A percentile compares a stretch with the other conserved stretches of the same genome.
Conservation (phyloP, 2,113 vertebrate species). For the Psittacara wagleri region DNA sequence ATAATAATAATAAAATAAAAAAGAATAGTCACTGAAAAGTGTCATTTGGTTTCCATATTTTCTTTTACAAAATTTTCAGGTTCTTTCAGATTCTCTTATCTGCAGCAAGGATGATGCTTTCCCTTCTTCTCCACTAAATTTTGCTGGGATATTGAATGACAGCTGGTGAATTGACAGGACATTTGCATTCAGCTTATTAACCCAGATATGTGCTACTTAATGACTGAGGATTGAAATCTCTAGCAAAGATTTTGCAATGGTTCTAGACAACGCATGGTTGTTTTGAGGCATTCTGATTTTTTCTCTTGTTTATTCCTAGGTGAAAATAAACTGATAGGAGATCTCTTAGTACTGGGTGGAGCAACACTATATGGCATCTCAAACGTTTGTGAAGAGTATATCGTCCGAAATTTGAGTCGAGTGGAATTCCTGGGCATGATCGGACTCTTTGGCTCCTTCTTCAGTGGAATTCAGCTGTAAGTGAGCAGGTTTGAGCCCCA, state of each 20-base stretch:
- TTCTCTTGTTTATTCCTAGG: conserved; percentile 70
- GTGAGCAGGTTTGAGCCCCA: conserved; percentile 59
- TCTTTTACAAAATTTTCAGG: background rate
- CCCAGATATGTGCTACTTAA: background rate
- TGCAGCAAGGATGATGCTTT: background rate
- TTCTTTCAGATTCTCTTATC: background rate
- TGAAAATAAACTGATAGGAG: conserved; percentile 91
- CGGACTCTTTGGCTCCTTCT: conserved; percentile 95
- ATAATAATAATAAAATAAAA: background rate
- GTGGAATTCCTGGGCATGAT: conserved; percentile 97
- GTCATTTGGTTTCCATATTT: background rate
- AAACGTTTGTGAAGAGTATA: conserved; percentile 93
- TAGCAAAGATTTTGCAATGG: background rate
- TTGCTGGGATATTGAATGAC: background rate
- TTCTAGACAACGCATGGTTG: background rate
- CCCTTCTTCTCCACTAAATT: background rate
- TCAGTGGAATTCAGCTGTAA: conserved; percentile 97
- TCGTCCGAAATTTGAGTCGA: conserved; percentile 90
- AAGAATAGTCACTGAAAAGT: background rate
- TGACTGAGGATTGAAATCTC: background rate
- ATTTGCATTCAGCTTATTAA: background rate
- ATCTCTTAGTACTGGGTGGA: conserved; percentile 90
- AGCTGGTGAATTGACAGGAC: background rate
- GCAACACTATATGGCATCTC: conserved; percentile 91
- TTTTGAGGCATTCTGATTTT: conserved; percentile 15